Conservation (phyloP, 2,888 invertebrate species). For the Synanthedon myopaeformis region DNA sequence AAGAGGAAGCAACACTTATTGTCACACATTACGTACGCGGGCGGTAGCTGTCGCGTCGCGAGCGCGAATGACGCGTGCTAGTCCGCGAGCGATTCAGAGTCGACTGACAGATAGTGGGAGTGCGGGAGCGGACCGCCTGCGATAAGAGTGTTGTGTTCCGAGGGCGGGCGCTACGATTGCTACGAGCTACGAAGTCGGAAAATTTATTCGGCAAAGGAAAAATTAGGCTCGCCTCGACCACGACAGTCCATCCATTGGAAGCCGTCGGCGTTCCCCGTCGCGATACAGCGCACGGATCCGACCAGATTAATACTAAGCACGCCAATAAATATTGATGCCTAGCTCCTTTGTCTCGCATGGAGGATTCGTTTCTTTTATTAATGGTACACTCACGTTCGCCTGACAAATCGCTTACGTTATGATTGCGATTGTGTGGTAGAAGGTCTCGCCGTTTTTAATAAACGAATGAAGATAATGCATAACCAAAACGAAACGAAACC, state of each 20-base stretch:
- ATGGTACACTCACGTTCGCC: constrained; percentile 56
- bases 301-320: constrained; percentile 67
- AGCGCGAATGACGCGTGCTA: constrained; percentile 40
- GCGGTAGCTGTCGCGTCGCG: constrained; percentile 17
- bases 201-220: constrained; percentile 46
- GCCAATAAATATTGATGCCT: constrained; percentile 65
- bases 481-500: no score
- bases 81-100: constrained; percentile 38
- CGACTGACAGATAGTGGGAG: constrained; percentile 32
- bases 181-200: constrained; percentile 34
- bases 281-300: constrained; percentile 51
- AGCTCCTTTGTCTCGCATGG: constrained; percentile 63
- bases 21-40: constrained; percentile 66
- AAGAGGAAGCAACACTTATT: constrained; percentile 68
- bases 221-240: constrained; percentile 48
- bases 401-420: constrained; percentile 36
- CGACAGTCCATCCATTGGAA: constrained; percentile 57
- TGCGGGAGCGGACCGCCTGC: constrained; percentile 7
- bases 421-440: not conserved
- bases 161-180: constrained; percentile 14
- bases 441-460: no score
- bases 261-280: constrained; percentile 15
- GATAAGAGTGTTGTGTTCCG: not conserved
- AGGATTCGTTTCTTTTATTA: constrained; percentile 61
- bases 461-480: no score